phyloP scores from a whole-genome alignment of 1,140 invertebrate species.

The Triops cancriformis region DNA sequence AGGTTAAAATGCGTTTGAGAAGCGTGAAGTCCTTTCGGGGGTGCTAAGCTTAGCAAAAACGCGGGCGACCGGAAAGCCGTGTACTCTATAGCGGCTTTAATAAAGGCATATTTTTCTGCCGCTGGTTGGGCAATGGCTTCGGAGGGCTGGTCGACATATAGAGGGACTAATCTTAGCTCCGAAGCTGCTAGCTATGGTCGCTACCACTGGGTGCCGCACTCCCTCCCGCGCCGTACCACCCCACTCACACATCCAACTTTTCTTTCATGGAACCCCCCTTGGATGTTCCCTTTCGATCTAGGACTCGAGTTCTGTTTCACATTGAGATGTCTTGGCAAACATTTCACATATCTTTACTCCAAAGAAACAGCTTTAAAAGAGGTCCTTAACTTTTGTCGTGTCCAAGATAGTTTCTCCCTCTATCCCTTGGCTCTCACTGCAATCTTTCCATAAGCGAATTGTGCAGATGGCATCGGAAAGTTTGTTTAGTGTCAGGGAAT shows the following conservation, averaged over 20 bases:
- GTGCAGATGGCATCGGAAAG: too few relatives aligned
- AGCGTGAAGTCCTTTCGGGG: background rate
- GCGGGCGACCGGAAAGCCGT: background rate
- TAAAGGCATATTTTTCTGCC: background rate
- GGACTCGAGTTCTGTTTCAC: background rate
- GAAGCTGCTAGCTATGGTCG: background rate
- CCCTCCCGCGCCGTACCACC: background rate
- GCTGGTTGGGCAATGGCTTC: background rate
- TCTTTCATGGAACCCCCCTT: background rate
- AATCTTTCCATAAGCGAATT: too few relatives aligned
- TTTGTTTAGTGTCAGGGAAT: background rate
- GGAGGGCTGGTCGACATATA: background rate
- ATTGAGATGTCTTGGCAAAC: background rate
- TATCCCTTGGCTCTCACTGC: too few relatives aligned
- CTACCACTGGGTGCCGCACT: background rate
- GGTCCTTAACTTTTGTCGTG: background rate
- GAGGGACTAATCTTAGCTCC: constrained; percentile 5
- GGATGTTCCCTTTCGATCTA: background rate
- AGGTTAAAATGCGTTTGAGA: background rate
- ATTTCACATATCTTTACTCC: background rate
- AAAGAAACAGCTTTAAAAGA: background rate
- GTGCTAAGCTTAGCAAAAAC: background rate
- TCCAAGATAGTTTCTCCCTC: too few relatives aligned
- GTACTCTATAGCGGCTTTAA: background rate
- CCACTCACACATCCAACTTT: too few relatives aligned